Base-by-base conservation (phyloP, 2,113 vertebrate species). In the Brachirus orientalis region DNA sequence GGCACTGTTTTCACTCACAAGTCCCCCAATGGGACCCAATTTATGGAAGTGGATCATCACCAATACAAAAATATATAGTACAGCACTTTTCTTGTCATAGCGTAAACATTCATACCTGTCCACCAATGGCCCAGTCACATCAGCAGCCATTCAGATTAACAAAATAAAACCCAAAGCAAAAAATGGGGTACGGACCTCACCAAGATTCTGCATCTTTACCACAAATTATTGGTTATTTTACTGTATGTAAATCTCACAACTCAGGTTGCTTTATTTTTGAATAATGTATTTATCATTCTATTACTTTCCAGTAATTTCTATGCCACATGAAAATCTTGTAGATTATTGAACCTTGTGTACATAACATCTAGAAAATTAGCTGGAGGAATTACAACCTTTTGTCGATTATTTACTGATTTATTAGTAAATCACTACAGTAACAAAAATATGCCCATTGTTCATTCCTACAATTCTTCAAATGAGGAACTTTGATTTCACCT, bases 21-120 rank as follows among this genome's bases (percentile, higher is more conserved):
- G 57, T 76, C 35, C 33, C n/a, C 58, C 37, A 33, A 10, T 6
- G 0, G 11, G 54, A 75, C 43, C 76, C 36, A 40, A 18, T 38
- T 44, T 55, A 28, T 41, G 68, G 35, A 69, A 20, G 43, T 86
- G 72, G 69, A 72, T 86, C 69, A 75, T 75, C 69, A 28, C 52
- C 45, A 7, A 77, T 86, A 87, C 41, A 88, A 86, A 92, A 88
- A 88, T 87, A 90, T 84, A 28, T 28, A 89, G 69, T 82, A 88
- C 77, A 86, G 82, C 82, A 87, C 73, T 58, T 83, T 77, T 78
- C 68, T 84, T 87, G 75, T 78, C 72, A 82, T 83, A 89, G 82
- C 85, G 6, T 28, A 84, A 89, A 91, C 88, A 90, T 90, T 91
- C 86, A 89, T 82, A 78, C 79, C 69, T 86, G 89, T 89, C 87